phyloP scores from a whole-genome alignment of 2,113 vertebrate genomes.

The Tiliqua scincoides region DNA sequence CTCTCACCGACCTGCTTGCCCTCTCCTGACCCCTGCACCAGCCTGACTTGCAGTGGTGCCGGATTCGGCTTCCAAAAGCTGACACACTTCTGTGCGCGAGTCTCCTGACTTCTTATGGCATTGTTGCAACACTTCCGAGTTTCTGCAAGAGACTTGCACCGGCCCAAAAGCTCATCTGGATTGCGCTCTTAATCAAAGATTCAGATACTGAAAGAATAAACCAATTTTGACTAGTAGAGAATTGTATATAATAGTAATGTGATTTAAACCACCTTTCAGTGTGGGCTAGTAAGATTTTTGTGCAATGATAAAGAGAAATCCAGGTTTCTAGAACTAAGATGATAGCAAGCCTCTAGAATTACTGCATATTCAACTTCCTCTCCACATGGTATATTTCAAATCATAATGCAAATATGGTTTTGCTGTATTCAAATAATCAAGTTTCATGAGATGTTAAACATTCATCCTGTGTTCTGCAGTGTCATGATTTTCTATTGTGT shows the following conservation, averaged over 20 bases:
- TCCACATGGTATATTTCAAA: neutral
- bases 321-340: neutral
- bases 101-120: no score
- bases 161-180: no score
- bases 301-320: neutral
- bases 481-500: constrained; percentile 12
- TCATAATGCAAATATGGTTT: neutral
- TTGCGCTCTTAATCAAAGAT: no score
- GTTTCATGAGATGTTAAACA: neutral
- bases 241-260: neutral
- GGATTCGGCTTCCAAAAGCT: no score
- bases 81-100: no score
- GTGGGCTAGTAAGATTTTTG: neutral
- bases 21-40: no score
- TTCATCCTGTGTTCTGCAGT: neutral
- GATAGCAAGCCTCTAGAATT: neutral
- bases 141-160: no score
- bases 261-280: neutral
- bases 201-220: neutral
- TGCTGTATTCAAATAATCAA: neutral
- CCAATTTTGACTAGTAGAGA: neutral
- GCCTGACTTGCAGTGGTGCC: no score
- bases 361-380: neutral
- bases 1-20: no score
- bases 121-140: no score